A percentile compares a stretch with the other conserved stretches of the same genome.
These are phyloP conservation scores for Eueides isabella DNA, from an alignment of 1,140 invertebrate species.

Conservation along the genomic window DNA sequence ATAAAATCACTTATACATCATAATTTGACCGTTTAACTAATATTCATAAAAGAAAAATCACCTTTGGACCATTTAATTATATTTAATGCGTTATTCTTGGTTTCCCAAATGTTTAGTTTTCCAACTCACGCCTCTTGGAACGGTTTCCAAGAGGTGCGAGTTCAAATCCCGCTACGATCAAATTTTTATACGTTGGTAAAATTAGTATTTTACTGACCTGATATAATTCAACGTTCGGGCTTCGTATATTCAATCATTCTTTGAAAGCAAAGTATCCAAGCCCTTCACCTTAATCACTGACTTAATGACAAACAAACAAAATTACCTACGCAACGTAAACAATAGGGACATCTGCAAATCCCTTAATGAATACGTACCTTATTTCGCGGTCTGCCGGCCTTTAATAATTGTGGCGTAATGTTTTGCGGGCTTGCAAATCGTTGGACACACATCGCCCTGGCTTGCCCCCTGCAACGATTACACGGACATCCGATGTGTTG, in stretches of 20 bases:
- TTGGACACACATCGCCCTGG: background rate
- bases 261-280: background rate
- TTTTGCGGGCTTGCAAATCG: slow-evolving; percentile 23
- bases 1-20: no score
- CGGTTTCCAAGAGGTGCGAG: no score
- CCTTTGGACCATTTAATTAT: background rate
- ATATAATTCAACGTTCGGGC: background rate
- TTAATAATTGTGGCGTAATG: slow-evolving; percentile 24
- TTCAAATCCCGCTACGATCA: no score
- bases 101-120: no score
- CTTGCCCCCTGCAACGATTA: background rate
- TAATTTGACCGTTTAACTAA: no score
- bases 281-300: slow-evolving; percentile 10
- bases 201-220: no score
- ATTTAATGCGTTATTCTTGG: no score
- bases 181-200: no score
- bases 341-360: slow-evolving; percentile 18
- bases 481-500: slow-evolving; percentile 10
- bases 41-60: no score
- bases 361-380: slow-evolving; percentile 31
- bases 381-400: slow-evolving; percentile 29
- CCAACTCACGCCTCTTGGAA: no score
- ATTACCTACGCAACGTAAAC: slow-evolving; percentile 27
- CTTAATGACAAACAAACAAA: slow-evolving; percentile 28
- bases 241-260: background rate